Conservation (phyloP, 2,113 vertebrate species). For the Tragelaphus buxtoni region DNA sequence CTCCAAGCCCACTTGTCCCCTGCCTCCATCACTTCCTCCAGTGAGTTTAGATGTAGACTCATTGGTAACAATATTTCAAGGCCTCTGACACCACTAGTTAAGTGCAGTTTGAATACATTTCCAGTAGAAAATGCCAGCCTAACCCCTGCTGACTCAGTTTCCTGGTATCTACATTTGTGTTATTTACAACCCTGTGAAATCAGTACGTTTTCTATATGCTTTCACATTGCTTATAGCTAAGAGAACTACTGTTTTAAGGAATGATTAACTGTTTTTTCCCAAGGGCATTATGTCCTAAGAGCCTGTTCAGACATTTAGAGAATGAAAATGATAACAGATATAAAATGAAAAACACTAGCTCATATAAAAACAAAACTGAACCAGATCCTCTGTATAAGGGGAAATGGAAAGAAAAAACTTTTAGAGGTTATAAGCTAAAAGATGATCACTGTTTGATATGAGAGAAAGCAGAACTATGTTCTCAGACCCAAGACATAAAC, state of each 20-base stretch:
- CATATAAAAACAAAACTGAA: slow-evolving; percentile 11
- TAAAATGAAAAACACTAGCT: background rate
- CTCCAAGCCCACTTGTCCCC: background rate
- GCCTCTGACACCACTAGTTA: background rate
- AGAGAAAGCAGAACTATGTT: slow-evolving; percentile 19
- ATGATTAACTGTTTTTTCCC: background rate
- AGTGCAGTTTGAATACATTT: background rate
- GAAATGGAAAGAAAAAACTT: background rate
- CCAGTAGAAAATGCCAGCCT: background rate
- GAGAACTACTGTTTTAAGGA: background rate
- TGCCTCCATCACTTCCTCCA: background rate
- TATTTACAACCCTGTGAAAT: background rate
- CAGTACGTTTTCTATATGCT: background rate
- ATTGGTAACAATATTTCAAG: background rate
- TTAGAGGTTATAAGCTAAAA: background rate
- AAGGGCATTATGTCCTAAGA: background rate
- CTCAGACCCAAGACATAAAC: background rate
- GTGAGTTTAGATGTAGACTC: background rate
- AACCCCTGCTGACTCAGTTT: background rate
- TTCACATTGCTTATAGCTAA: background rate
- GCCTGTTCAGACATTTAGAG: background rate
- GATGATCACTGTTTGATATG: background rate
- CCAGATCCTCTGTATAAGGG: background rate
- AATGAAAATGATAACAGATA: background rate
- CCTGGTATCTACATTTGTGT: background rate